Evolutionary conservation across 2,113 vertebrate genomes (phyloP), one percentile per base, ranked within the genome.

Genomic region (Thymallus thymallus): DNA sequence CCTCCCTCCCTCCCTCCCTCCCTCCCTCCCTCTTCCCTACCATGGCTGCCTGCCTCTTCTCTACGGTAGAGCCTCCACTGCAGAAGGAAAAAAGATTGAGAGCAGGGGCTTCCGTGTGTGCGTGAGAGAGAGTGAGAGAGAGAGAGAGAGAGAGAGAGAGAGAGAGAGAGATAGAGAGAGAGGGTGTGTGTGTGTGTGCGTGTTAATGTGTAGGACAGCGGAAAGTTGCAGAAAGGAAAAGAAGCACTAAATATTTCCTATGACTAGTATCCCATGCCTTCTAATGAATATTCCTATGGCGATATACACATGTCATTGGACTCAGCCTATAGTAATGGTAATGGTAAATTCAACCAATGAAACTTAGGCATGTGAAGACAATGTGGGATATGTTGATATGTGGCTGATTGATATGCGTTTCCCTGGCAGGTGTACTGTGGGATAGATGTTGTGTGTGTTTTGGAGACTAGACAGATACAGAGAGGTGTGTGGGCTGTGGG

Each of bases 401-500:
- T 45, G 41, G 5, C 41, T 45, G 41, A 45, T 45, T 45, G 41
- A 26, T 2, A 2, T 26, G 26, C 26, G 2, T 20, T 55, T 55
- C 51, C 51, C 9, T 55, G 51, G 51, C 51, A 55, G 51, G 51
- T 55, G 51, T 55, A 55, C 51, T 55, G 51, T 55, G 1, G 18
- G 51, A 12, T 55, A 12, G 12, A 18, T 61, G 35, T 56, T 74
- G 64, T 78, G 74, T 68, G 71, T 84, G 73, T 76, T 80, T 62
- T 64, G 68, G 62, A 75, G 69, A 69, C 61, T 3, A 74, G 76
- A 83, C 78, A 51, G 84, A 85, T 72, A 71, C 82, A 86, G 85
- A 87, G 89, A 90, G 90, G 84, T 88, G 89, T 90, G 86, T 85
- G 67, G 80, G 69, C 78, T 18, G 66, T 75, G 75, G 63, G 80